Evolutionary conservation across 2,888 invertebrate species (phyloP), one percentile per base, ranked within the genome.

Genomic region (Catocala sponsa): DNA sequence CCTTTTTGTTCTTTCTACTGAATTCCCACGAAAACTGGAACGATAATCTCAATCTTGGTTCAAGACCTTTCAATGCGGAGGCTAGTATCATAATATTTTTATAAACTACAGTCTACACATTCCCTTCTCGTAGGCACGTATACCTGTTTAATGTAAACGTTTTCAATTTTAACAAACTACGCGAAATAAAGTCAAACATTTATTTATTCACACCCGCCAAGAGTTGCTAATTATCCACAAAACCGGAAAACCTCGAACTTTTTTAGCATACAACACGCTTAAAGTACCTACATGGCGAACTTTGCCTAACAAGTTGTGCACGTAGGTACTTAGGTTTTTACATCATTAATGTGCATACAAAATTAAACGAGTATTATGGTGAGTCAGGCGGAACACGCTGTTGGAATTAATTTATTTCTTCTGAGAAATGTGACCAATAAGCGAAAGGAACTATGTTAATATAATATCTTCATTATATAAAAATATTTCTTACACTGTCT

Each of bases 361-460:
- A 63, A 63, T 46, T 43, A 50, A 15, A 50, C 38, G 35, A 47
- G 43, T 13, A 50, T 59, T 38, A 47, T 48, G 57, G 59, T 78
- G 76, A 76, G 46, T 73, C 73, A 73, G 53, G 55, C 44, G 58
- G 54, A 54, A 65, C 63, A 59, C 12, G 50, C 63, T 62, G 51
- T 58, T 73, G 65, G 49, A 59, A 57, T 60, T 63, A 43, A 76
- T 75, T 74, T 72, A 49, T 58, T 68, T 11, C 62, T 72, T 72
- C 78, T 60, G 46, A 70, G 68, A 75, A 74, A 58, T 53, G 58
- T 60, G 63, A 57, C 42, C 13, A 46, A 43, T 58, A 50, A 50
- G 50, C 41, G 54, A 54, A 63, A 54, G 50, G 44, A 49, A 11
- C 32, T 55, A 51, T 51, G 38, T 38, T 47, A 68, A 52, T 55